Conservation (phyloP, 1,140 invertebrate species). For the Pomacea maculata region DNA sequence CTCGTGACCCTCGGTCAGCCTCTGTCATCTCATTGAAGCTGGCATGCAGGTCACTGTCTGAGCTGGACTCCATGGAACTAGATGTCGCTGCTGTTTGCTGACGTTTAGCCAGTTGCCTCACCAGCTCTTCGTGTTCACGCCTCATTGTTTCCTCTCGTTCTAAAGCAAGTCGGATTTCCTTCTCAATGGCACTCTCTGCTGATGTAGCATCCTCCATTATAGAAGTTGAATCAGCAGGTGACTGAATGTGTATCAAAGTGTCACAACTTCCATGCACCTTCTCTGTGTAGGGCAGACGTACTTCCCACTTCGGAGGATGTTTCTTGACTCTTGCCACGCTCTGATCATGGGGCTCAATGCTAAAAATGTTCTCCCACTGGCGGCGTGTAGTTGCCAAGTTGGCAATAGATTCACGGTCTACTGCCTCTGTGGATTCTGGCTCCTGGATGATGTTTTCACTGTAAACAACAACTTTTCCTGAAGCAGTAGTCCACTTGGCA, state of each 20-base stretch:
- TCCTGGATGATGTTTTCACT: slow-evolving; percentile 57
- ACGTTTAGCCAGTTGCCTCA: not conserved
- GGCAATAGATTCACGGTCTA: slow-evolving; percentile 57
- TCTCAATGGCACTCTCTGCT: slow-evolving; percentile 71
- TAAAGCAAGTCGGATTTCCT: slow-evolving; percentile 69
- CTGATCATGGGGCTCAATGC: slow-evolving; percentile 14
- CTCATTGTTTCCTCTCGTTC: slow-evolving; percentile 66
- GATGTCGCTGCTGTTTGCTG: not conserved
- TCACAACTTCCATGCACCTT: not conserved
- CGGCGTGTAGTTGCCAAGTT: slow-evolving; percentile 47
- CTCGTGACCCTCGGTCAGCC: slow-evolving; percentile 54
- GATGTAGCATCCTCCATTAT: slow-evolving; percentile 34
- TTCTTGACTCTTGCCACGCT: slow-evolving; percentile 22
- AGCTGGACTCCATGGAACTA: slow-evolving; percentile 21
- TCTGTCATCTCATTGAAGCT: slow-evolving; percentile 60
- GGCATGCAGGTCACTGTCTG: slow-evolving; percentile 40
- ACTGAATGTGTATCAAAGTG: slow-evolving; percentile 3
- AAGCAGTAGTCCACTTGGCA: slow-evolving; percentile 40
- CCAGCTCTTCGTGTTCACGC: slow-evolving; percentile 50
- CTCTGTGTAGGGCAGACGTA: slow-evolving; percentile 26
- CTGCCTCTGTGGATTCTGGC: slow-evolving; percentile 49
- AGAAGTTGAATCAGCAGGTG: slow-evolving; percentile 25
- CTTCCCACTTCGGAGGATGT: slow-evolving; percentile 45
- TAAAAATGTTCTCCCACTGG: slow-evolving; percentile 56
- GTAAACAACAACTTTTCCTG: slow-evolving; percentile 48